Evolutionary conservation across 2,797 vertebrate species (phyloP).

Genomic region (Cirrhinus mrigala): DNA sequence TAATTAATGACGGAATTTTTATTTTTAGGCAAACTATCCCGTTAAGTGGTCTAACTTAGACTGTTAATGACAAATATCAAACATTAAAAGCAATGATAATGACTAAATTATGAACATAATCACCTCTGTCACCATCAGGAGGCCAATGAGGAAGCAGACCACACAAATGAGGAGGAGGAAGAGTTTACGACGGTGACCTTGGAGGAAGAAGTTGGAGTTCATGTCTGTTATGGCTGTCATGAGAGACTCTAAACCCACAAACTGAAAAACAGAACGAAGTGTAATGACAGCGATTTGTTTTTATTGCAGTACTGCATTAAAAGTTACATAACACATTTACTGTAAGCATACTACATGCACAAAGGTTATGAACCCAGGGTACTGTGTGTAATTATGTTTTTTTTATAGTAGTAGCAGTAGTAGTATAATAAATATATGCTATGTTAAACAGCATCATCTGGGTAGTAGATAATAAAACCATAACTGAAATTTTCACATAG

Average conservation of each 20-base stretch:
- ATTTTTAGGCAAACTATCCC: too few species aligned
- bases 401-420: too few species aligned
- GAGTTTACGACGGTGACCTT: slow-evolving; percentile 80
- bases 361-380: neutral
- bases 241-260: slow-evolving; percentile 81
- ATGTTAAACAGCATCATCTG: neutral
- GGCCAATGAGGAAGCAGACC: slow-evolving; percentile 75
- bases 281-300: neutral
- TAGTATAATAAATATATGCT: neutral
- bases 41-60: neutral
- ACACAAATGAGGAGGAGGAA: slow-evolving; percentile 76
- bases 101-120: slow-evolving; percentile 33
- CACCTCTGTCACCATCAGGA: slow-evolving; percentile 83
- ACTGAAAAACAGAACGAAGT: slow-evolving; percentile 69
- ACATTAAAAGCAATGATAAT: neutral
- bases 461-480: neutral
- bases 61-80: neutral
- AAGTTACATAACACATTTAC: neutral
- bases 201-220: slow-evolving; percentile 76
- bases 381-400: too few species aligned
- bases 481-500: neutral
- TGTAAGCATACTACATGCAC: neutral
- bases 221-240: slow-evolving; percentile 77
- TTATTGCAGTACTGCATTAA: neutral
- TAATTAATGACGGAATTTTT: too few species aligned